Evolutionary conservation across 2,113 vertebrate species (phyloP).

Genomic region (Tragulus kanchil): DNA sequence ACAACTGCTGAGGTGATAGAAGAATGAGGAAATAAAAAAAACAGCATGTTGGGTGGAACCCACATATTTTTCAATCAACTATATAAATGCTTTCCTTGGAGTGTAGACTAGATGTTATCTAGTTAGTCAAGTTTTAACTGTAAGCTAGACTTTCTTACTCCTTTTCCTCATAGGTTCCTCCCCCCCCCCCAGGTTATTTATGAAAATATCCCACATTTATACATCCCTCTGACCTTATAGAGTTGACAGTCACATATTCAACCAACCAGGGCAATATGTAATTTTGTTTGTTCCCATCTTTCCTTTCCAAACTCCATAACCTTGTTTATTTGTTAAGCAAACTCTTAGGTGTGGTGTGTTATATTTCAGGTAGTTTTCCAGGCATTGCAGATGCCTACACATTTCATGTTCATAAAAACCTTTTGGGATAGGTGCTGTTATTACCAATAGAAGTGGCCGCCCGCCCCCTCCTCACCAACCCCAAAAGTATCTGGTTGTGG

Average conservation of each 20-base stretch:
- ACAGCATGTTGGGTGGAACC: conserved; percentile 8
- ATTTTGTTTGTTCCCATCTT: not conserved
- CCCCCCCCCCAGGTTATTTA: not conserved
- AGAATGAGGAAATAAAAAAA: conserved; percentile 60
- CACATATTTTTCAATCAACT: conserved; percentile 47
- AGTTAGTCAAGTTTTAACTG: conserved; percentile 46
- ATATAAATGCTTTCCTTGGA: conserved; percentile 22
- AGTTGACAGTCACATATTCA: not conserved
- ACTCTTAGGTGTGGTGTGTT: not conserved
- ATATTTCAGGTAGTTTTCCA: not conserved
- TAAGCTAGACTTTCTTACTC: not conserved
- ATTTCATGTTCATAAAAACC: not conserved
- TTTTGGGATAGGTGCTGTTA: not conserved
- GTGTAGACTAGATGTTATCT: not conserved
- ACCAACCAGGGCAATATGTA: not conserved
- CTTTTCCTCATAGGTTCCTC: not conserved
- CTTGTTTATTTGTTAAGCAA: not conserved
- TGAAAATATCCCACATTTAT: not conserved
- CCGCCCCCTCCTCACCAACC: no score
- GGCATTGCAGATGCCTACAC: not conserved
- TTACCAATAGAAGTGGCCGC: no score
- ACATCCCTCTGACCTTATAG: not conserved
- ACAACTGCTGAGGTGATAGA: not conserved
- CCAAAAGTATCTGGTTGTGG: no score
- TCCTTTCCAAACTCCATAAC: not conserved